These are phyloP conservation scores for Pelobates cultripes DNA, from an alignment of 2,797 vertebrate genomes.

Conservation along the genomic window DNA sequence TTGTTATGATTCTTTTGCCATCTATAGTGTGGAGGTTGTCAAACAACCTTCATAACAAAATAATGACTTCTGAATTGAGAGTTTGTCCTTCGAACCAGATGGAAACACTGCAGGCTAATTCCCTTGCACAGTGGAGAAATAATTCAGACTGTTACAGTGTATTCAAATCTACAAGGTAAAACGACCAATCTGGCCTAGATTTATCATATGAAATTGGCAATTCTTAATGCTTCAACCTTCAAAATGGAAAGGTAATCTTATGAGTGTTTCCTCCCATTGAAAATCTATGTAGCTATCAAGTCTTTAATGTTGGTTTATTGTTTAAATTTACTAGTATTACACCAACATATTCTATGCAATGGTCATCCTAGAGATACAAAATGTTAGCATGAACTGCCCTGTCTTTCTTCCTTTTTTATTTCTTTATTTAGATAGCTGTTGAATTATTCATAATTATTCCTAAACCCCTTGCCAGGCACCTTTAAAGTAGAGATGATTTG, in stretches of 20 bases:
- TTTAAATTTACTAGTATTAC: too few species aligned
- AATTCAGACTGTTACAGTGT: not conserved
- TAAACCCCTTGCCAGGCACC: too few species aligned
- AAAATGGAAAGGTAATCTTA: not conserved
- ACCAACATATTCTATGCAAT: too few species aligned
- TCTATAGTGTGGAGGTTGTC: not conserved
- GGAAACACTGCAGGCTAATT: constrained; percentile 2
- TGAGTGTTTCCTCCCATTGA: not conserved
- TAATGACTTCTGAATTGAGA: not conserved
- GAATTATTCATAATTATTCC: too few species aligned
- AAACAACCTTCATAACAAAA: not conserved
- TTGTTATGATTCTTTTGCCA: too few species aligned
- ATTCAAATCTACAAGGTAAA: not conserved
- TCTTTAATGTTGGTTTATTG: too few species aligned
- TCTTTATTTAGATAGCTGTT: too few species aligned
- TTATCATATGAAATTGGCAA: not conserved
- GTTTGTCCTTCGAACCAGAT: not conserved
- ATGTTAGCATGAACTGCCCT: too few species aligned
- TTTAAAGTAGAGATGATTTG: too few species aligned
- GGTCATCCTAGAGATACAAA: too few species aligned
- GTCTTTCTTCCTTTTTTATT: too few species aligned
- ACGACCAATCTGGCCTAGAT: not conserved
- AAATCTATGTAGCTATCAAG: too few species aligned
- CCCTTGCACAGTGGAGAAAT: not conserved
- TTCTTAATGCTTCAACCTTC: not conserved